A percentile compares a stretch with the other conserved stretches of the same genome.
These are phyloP conservation scores for Carettochelys insculpta DNA, from an alignment of 2,113 vertebrate genomes.

Conservation along the genomic window DNA sequence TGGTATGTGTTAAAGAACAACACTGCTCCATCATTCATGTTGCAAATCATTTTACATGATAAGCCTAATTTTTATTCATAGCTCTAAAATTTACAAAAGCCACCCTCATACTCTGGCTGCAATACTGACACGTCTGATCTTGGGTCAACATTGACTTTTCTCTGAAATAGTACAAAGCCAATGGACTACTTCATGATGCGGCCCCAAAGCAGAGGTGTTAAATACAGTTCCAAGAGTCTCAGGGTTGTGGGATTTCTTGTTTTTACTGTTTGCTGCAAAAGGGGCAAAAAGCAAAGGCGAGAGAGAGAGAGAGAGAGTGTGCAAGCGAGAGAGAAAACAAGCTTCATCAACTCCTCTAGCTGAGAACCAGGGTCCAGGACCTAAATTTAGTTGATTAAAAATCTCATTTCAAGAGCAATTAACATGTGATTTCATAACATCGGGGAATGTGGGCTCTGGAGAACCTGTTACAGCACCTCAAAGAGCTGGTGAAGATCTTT, in stretches of 20 bases:
- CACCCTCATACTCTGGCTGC: background rate
- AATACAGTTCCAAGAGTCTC: background rate
- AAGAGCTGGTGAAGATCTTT: background rate
- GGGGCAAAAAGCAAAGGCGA: too few species aligned
- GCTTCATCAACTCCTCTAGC: background rate
- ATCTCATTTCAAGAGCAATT: slow-evolving; percentile 62
- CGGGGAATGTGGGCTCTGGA: slow-evolving; percentile 34
- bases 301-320: background rate
- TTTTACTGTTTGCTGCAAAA: background rate
- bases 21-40: background rate
- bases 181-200: background rate
- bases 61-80: background rate
- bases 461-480: slow-evolving; percentile 6
- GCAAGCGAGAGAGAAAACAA: too few species aligned
- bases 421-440: slow-evolving; percentile 52
- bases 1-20: background rate
- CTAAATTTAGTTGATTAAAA: slow-evolving; percentile 44
- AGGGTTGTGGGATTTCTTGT: background rate
- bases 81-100: background rate
- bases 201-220: background rate
- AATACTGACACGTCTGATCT: background rate
- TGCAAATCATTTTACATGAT: background rate
- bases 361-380: slow-evolving; percentile 4
- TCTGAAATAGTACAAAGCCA: background rate
- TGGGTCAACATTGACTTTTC: background rate